Evolutionary conservation across 2,888 invertebrate species (phyloP).

Genomic region (Troides oblongomaculatus): DNA sequence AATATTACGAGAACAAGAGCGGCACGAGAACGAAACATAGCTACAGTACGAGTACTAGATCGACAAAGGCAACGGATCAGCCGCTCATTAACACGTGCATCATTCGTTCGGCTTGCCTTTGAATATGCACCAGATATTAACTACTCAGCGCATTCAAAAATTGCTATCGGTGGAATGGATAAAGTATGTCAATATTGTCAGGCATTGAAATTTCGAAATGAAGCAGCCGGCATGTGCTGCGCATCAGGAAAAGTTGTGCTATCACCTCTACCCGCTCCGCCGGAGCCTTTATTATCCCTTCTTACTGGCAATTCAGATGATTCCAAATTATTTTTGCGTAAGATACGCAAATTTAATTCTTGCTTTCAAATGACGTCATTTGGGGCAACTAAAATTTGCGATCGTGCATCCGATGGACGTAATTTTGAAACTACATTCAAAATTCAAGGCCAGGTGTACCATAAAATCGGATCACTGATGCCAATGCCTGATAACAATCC

Average conservation of each 20-base stretch:
- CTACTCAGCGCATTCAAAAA: too few relatives aligned
- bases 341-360: slow-evolving; percentile 24
- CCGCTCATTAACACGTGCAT: slow-evolving; percentile 39
- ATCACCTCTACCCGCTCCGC: too few relatives aligned
- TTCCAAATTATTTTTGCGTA: not conserved
- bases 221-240: slow-evolving; percentile 30
- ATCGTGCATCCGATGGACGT: slow-evolving; percentile 10
- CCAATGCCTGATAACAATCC: too few relatives aligned
- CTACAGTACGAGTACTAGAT: slow-evolving; percentile 33
- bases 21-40: slow-evolving; percentile 40
- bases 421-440: slow-evolving; percentile 25
- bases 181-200: slow-evolving; percentile 13
- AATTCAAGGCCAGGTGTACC: slow-evolving; percentile 36
- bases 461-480: too few relatives aligned
- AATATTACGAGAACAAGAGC: slow-evolving; percentile 38
- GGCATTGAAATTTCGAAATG: slow-evolving; percentile 10
- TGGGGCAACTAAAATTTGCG: slow-evolving; percentile 31
- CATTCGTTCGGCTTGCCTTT: slow-evolving; percentile 38
- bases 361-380: slow-evolving; percentile 34
- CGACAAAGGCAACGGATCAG: slow-evolving; percentile 19
- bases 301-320: slow-evolving; percentile 22
- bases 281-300: slow-evolving; percentile 9
- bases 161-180: slow-evolving; percentile 32
- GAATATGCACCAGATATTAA: slow-evolving; percentile 31
- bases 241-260: too few relatives aligned